Base-by-base conservation (phyloP, 2,797 vertebrate species). In the Eidolon dupreanum region DNA sequence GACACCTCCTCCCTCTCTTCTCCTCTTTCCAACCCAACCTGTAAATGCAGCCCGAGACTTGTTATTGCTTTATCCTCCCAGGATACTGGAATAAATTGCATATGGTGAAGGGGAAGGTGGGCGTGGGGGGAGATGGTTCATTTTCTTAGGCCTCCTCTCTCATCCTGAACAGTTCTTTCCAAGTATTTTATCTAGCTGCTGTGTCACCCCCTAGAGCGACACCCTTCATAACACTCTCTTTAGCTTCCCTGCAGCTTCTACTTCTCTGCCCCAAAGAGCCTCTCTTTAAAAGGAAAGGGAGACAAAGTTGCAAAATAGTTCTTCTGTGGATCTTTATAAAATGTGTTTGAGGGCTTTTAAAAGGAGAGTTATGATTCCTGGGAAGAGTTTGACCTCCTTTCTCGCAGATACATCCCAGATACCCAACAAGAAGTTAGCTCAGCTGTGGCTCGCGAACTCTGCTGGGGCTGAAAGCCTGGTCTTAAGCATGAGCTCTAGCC, bases 221-320 rank as follows among this genome's bases (percentile, higher is more conserved):
- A 94, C 49, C 22, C 22, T 86, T 59, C 53, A 13, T 15, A 43
- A 41, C 51, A 38, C 15, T 74, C 20, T 82, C 49, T 74, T 49
- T 24, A 43, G n/a, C 12, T 38, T 92, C 77, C 92, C 5, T 1
- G 49, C 24, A 53, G 46, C 36, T 94, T 79, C 57, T 78, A 41
- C 57, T 74, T 89, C 53, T 19, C 16, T 75, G 41, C 46, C 59
- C 31, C 33, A 78, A 75, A 46, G 28, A 51, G 63, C 51, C 71
- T 86, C 8, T 95, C 61, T 90, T 93, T 93, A 63, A 91, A 95
- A 95, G 38, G 20, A 82, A 85, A 71, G 41, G 12, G 77, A 96
- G 82, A 85, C 17, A 89, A 86, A 88, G 16, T 74, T 49, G 94
- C 79, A 61, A 88, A 90, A 91, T 78, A 84, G 65, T 77, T 91